phyloP scores from a whole-genome alignment of 2,113 vertebrate species.

The Cathartes aura region DNA sequence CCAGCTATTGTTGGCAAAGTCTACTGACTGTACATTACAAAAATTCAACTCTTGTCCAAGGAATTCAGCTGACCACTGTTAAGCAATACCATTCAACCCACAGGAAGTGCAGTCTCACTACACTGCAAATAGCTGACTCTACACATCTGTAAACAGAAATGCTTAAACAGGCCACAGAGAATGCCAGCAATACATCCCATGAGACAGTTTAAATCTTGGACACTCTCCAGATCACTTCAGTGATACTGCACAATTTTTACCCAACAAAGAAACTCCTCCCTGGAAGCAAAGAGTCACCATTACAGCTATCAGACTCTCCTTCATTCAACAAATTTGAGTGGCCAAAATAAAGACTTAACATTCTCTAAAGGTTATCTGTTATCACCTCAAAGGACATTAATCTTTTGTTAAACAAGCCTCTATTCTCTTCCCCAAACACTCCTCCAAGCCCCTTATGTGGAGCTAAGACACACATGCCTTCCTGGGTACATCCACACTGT shows the following conservation, averaged over 20 bases:
- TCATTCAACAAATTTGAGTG: not conserved
- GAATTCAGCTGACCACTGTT: slow-evolving; percentile 54
- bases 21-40: not conserved
- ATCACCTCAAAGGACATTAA: not conserved
- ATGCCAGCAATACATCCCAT: slow-evolving; percentile 20
- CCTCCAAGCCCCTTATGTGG: not conserved
- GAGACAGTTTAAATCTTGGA: slow-evolving; percentile 24
- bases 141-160: slow-evolving; percentile 50
- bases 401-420: not conserved
- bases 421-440: not conserved
- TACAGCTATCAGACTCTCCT: not conserved
- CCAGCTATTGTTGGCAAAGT: slow-evolving; percentile 8
- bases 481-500: not conserved
- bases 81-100: slow-evolving; percentile 14
- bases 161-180: slow-evolving; percentile 15
- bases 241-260: not conserved
- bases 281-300: not conserved
- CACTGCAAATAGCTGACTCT: slow-evolving; percentile 35
- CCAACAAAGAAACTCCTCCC: not conserved
- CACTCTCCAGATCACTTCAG: slow-evolving; percentile 5
- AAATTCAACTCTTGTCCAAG: slow-evolving; percentile 18
- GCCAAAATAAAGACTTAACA: not conserved
- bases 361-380: not conserved
- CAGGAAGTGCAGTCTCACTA: slow-evolving; percentile 24
- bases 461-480: not conserved